Evolutionary conservation across 2,888 invertebrate genomes (phyloP), one percentile per base, ranked within the genome.

Genomic region (Latheticus oryzae): DNA sequence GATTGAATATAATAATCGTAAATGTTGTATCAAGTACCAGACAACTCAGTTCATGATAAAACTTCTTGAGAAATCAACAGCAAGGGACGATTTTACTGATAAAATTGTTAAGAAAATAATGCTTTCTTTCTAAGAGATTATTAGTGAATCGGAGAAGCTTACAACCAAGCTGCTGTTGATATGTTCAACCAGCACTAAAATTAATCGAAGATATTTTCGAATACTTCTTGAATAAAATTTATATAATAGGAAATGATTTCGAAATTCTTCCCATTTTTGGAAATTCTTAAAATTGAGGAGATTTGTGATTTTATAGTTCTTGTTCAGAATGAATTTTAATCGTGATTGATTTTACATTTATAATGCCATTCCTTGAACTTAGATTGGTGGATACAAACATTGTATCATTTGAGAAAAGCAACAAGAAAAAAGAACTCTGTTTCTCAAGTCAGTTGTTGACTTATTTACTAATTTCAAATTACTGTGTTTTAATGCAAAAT

Each of bases 1-100:
- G 0, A 73, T 87, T 17, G 77, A 81, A 16, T 90, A 87, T 85
- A 78, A 84, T 47, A 86, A 85, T 73, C 84, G 86, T 58, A 91
- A 90, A 0, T 79, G 90, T 23, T 91, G 90, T 69, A 85, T 91
- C 5, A 82, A 85, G 0, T 81, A 24, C n/a, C n/a, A 24, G 24
- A 24, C n/a, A 3, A 24, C 24, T 5, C 9, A 11, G 5, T 28
- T 28, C 5, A 1, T 28, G 11, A 1, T 12, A 2, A 28, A 28
- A 28, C 5, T 28, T 28, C 8, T 28, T 5, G 11, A 28, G 5
- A 9, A 1, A 28, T 5, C 8, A n/a, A 74, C 83, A 1, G 79
- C 81, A 11, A 80, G 82, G 38, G 76, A 82, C 23, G 82, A 85
- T 63, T 80, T 85, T 23, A 83, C 86, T 8, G 78, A 81, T 55